These are phyloP conservation scores for Peromyscus attwateri DNA, from an alignment of 2,797 vertebrate genomes.

Conservation along the genomic window DNA sequence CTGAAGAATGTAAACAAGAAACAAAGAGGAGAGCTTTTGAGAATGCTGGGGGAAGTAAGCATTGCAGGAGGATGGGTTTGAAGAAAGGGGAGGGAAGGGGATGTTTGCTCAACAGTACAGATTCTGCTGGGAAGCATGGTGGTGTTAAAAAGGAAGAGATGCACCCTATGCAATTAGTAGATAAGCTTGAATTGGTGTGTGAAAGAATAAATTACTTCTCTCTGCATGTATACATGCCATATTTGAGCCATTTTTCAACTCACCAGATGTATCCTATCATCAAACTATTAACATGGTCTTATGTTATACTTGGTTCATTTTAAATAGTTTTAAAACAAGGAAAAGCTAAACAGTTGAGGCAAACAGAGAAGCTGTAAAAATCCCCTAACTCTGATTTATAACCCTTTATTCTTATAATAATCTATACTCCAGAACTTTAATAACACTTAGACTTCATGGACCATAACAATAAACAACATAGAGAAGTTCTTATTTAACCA, in stretches of 20 bases:
- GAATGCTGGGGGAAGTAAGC: slow-evolving; percentile 5
- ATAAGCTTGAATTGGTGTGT: neutral
- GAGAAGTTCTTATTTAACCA: neutral
- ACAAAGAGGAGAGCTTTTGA: slow-evolving; percentile 55
- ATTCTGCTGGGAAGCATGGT: neutral
- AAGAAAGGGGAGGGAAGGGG: neutral
- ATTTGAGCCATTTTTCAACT: neutral
- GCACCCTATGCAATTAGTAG: neutral
- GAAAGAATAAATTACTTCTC: neutral
- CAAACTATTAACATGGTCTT: slow-evolving; percentile 6
- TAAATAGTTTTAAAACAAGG: slow-evolving; percentile 38
- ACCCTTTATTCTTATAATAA: neutral
- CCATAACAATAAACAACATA: neutral
- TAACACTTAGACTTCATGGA: neutral
- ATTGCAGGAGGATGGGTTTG: neutral
- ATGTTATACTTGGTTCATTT: neutral
- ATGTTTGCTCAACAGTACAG: neutral
- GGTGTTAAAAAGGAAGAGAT: neutral
- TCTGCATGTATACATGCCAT: neutral
- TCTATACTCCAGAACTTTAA: neutral
- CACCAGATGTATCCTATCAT: neutral
- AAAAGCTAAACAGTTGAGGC: neutral
- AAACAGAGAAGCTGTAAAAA: neutral
- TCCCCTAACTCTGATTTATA: neutral
- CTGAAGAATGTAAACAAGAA: slow-evolving; percentile 73